Percentiles rank a stretch among this genome's conserved stretches.
Evolutionary conservation across 2,888 invertebrate species (phyloP).

Genomic region (Parasteatoda lunata): DNA sequence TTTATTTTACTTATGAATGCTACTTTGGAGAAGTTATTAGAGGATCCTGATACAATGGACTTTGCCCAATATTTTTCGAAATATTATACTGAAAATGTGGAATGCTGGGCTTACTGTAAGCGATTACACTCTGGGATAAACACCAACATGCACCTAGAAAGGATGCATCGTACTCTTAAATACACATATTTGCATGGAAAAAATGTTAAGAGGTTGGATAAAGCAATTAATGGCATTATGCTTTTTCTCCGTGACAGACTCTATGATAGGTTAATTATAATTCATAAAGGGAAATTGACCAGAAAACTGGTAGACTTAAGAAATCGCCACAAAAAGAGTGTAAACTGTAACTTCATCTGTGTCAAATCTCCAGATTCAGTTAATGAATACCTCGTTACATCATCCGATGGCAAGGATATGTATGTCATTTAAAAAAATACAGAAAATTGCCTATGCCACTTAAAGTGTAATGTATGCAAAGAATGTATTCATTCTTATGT

Average conservation of each 20-base stretch:
- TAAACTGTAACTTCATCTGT: too few relatives aligned
- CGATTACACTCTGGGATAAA: background rate
- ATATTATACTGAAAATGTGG: background rate
- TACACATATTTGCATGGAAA: background rate
- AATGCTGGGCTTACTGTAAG: background rate
- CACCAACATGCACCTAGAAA: too few relatives aligned
- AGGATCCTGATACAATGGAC: too few relatives aligned
- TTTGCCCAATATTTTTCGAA: background rate
- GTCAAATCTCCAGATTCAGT: too few relatives aligned
- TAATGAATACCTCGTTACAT: too few relatives aligned
- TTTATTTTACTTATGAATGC: too few relatives aligned
- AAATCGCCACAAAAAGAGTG: background rate
- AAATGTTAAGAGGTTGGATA: background rate
- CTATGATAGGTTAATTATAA: background rate
- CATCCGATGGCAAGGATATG: too few relatives aligned
- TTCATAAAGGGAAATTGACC: background rate
- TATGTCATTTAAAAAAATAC: too few relatives aligned
- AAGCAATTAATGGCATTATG: slow-evolving; percentile 4
- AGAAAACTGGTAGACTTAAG: background rate
- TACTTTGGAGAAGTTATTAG: too few relatives aligned
- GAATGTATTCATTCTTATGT: too few relatives aligned
- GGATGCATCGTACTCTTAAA: background rate
- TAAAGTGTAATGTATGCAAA: too few relatives aligned
- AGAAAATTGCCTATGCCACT: too few relatives aligned
- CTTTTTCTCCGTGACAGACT: background rate